Base-by-base conservation (phyloP, 1,140 invertebrate species). In the Dreissena polymorpha region DNA sequence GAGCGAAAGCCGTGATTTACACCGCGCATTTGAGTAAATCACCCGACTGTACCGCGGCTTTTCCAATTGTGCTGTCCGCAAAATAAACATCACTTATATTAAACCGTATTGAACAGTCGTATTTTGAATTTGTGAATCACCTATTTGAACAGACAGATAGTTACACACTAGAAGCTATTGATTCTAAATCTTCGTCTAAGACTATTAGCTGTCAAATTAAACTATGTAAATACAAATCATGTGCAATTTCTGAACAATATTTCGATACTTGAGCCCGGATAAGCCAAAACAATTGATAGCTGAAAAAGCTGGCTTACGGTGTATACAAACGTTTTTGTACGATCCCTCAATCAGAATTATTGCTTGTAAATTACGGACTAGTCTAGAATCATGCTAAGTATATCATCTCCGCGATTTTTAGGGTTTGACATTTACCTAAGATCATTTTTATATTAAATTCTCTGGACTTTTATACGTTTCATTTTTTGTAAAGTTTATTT, bases 141-240 rank as follows among this genome's bases (percentile, higher is more conserved):
- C 63, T 67, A 57, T 39, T 29, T 64, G 23, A 25, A n/a, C 49
- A 23, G 73, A 72, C 64, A 67, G 55, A 49, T 50, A 39, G 16
- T n/a, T 6, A 23, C 50, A 68, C 71, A 14, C 55, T 73, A 29
- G 63, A 39, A 39, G 13, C 71, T 50, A 82, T 82, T 73, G 70
- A 73, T 82, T 82, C 25, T 21, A 53, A 50, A 21, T 82, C 60
- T 63, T 53, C 23, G 10, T 73, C 39, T 82, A 82, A 82, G 79
- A 65, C 70, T 74, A 82, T 82, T 73, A 82, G 29, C 63, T 82
- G 70, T 82, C 79, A 82, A 73, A 73, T 82, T 82, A 82, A 82
- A 82, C 49, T 74, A 64, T 39, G 39, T 64, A 82, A 82, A 82
- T 70, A 82, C 25, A 73, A 67, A 55, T 67, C 55, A 82, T 82